Conservation (phyloP, 2,888 invertebrate species). For the Dinocampus coccinellae region DNA sequence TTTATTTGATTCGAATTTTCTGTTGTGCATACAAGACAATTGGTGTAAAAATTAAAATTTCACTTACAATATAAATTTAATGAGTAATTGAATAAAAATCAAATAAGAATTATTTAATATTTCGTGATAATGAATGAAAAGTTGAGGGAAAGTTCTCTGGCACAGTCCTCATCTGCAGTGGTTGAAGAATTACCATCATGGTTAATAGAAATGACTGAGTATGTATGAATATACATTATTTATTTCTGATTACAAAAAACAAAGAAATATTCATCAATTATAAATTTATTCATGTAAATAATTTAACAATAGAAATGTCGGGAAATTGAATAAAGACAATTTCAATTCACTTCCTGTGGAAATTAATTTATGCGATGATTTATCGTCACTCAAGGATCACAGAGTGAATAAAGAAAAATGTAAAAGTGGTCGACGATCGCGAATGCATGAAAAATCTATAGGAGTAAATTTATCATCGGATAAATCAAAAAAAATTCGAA, state of each 20-base stretch:
- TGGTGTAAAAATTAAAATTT: neutral
- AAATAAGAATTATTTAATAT: neutral
- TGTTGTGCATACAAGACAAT: neutral
- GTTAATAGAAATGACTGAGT: constrained; percentile 58
- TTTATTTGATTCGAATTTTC: neutral
- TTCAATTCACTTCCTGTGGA: constrained; percentile 38
- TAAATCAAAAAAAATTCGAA: constrained; percentile 1
- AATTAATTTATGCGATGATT: constrained; percentile 21
- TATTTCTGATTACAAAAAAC: neutral
- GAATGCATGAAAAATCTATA: constrained; percentile 1
- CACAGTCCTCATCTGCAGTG: constrained; percentile 35
- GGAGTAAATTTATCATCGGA: neutral
- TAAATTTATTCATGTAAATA: neutral
- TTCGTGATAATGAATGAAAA: constrained; percentile 14
- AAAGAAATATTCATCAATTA: neutral
- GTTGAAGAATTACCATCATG: constrained; percentile 52
- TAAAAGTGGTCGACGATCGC: constrained; percentile 5
- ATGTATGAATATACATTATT: constrained; percentile 29
- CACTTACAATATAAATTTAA: neutral
- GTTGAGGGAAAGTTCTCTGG: constrained; percentile 41
- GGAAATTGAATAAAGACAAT: constrained; percentile 48
- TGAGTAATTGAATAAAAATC: neutral
- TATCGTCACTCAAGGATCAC: neutral
- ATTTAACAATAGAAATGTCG: constrained; percentile 44
- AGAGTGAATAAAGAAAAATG: neutral